Evolutionary conservation across 2,888 invertebrate genomes (phyloP).

Genomic region (Trichogramma dendrolimi): DNA sequence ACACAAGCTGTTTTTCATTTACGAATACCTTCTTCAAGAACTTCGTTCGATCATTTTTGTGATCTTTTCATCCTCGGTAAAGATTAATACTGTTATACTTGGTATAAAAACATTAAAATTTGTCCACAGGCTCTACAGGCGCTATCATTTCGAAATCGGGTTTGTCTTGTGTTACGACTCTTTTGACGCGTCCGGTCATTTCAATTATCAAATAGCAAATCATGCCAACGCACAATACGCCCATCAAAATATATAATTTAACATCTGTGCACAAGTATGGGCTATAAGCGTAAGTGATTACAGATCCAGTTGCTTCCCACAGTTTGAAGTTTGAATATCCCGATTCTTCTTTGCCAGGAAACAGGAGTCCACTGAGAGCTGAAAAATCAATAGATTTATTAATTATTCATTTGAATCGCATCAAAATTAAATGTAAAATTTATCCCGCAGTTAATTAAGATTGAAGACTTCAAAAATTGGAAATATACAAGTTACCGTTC

Average conservation of each 20-base stretch:
- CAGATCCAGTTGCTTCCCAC: conserved; percentile 89
- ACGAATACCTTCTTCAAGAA: neutral
- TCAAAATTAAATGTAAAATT: too few relatives aligned
- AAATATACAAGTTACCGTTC: too few relatives aligned
- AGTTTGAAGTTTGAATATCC: conserved; percentile 89
- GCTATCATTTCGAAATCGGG: conserved; percentile 46
- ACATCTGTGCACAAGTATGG: conserved; percentile 70
- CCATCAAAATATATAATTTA: conserved; percentile 68
- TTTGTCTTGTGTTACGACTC: conserved; percentile 32
- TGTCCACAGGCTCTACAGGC: conserved; percentile 30
- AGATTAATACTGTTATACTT: neutral
- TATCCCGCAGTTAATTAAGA: too few relatives aligned
- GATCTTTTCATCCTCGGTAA: neutral
- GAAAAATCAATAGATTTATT: conserved; percentile 28
- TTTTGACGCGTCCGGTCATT: conserved; percentile 35
- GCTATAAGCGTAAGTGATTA: conserved; percentile 77
- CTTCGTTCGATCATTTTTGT: too few relatives aligned
- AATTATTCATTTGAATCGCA: neutral
- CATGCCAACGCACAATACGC: conserved; percentile 68
- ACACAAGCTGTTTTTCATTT: neutral
- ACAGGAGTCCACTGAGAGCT: conserved; percentile 82
- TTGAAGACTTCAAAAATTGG: too few relatives aligned
- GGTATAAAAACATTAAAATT: conserved; percentile 13
- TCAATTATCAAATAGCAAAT: conserved; percentile 71
- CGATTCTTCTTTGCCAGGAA: conserved; percentile 80